phyloP scores from a whole-genome alignment of 2,113 vertebrate genomes.

The Nanger granti region DNA sequence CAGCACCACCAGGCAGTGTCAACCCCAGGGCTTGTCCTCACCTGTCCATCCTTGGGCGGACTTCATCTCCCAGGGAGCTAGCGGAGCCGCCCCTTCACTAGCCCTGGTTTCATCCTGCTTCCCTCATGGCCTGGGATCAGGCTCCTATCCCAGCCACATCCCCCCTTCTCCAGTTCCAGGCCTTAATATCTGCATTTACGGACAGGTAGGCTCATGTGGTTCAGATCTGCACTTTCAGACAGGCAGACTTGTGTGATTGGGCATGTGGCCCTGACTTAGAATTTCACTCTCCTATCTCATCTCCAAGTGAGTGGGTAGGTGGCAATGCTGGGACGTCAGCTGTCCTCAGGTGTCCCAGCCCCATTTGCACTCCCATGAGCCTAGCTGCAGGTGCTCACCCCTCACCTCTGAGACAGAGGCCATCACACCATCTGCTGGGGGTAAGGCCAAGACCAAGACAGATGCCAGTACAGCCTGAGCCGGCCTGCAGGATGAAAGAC shows the following conservation, averaged over 20 bases:
- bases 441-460: neutral
- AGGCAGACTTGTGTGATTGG: neutral
- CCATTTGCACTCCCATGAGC: neutral
- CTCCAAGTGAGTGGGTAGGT: neutral
- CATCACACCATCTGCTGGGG: neutral
- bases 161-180: neutral
- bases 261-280: neutral
- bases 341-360: neutral
- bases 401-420: neutral
- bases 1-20: neutral
- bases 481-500: neutral
- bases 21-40: neutral
- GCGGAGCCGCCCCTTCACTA: neutral
- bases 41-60: neutral
- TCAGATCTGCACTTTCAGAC: neutral
- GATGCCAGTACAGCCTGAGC: neutral
- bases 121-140: rapidly evolving
- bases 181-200: neutral
- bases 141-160: neutral
- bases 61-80: neutral
- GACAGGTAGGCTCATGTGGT: neutral
- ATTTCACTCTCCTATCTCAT: neutral
- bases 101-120: neutral
- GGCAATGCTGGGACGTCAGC: neutral
- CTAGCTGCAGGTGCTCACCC: neutral